Evolutionary conservation across 1,140 invertebrate species (phyloP).

Genomic region (Apis cerana): DNA sequence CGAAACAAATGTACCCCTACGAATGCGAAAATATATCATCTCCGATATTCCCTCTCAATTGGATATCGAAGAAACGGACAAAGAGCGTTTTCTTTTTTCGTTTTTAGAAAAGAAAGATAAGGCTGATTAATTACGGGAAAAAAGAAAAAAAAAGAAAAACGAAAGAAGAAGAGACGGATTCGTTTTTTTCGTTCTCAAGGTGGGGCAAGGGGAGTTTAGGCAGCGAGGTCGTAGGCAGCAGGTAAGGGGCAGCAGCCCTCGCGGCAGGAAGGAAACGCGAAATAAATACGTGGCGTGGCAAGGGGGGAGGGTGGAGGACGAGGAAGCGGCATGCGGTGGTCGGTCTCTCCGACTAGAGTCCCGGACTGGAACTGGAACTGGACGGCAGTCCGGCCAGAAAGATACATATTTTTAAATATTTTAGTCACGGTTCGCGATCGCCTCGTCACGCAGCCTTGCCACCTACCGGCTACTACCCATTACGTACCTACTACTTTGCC

Average conservation of each 20-base stretch:
- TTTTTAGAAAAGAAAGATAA: too few relatives aligned
- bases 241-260: slow-evolving; percentile 39
- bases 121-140: not conserved
- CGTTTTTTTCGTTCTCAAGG: too few relatives aligned
- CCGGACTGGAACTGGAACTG: slow-evolving; percentile 79
- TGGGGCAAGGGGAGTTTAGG: not conserved
- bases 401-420: slow-evolving; percentile 83
- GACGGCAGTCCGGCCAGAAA: slow-evolving; percentile 81
- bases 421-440: slow-evolving; percentile 82
- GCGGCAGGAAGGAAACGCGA: slow-evolving; percentile 80
- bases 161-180: slow-evolving; percentile 32
- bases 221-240: slow-evolving; percentile 31
- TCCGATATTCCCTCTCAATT: too few relatives aligned
- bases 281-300: slow-evolving; percentile 79
- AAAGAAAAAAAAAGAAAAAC: slow-evolving; percentile 34
- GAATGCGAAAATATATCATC: too few relatives aligned
- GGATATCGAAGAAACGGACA: too few relatives aligned
- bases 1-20: too few relatives aligned
- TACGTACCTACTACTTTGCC: slow-evolving; percentile 74
- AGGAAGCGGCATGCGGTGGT: slow-evolving; percentile 60
- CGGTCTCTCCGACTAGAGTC: slow-evolving; percentile 42
- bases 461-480: slow-evolving; percentile 79
- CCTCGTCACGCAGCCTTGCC: slow-evolving; percentile 81
- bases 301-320: slow-evolving; percentile 43
- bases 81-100: too few relatives aligned